Evolutionary conservation across 1,140 invertebrate species (phyloP), one percentile per base, ranked within the genome.

Genomic region (Camponotus pennsylvanicus): DNA sequence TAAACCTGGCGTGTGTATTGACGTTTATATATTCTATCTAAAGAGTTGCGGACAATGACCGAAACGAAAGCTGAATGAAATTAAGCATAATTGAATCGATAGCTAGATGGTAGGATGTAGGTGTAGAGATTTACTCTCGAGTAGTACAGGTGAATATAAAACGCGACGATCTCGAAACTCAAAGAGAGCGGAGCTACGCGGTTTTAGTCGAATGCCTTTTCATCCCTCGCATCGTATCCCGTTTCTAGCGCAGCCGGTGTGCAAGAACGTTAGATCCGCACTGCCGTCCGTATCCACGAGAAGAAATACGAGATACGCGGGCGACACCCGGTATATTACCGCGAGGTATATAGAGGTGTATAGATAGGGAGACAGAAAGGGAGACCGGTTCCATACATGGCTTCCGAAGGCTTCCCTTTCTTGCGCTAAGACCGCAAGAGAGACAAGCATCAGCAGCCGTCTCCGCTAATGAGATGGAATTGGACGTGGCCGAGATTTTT

Each of bases 401-500:
- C 94, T 95, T 92, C 94, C 93, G 94, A 93, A 92, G 93, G 91
- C 94, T 93, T 92, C 93, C 93, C 92, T 92, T 93, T 94, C 93
- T 94, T 94, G 94, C 93, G 93, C 94, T 93, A 94, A 94, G 92
- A 93, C 92, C 92, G 92, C 92, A 91, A 91, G 91, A 89, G 90
- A 94, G 95, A 95, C 94, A 95, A 95, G 94, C 94, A 95, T 95
- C 95, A 93, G 93, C 92, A 93, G 94, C 94, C 93, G 93, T 94
- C 90, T 93, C 92, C 93, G 92, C 94, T 95, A 95, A 95, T 95
- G 95, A 95, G 94, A 95, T 95, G 94, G 94, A 95, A 95, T 95
- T 95, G 95, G 94, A 95, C 94, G 94, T 94, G 94, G 94, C 92
- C 94, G 93, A 94, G 95, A 95, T 95, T 95, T 95, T 95, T 95